Conservation (phyloP, 1,140 invertebrate genomes). For the Thaumetopoea pityocampa region DNA sequence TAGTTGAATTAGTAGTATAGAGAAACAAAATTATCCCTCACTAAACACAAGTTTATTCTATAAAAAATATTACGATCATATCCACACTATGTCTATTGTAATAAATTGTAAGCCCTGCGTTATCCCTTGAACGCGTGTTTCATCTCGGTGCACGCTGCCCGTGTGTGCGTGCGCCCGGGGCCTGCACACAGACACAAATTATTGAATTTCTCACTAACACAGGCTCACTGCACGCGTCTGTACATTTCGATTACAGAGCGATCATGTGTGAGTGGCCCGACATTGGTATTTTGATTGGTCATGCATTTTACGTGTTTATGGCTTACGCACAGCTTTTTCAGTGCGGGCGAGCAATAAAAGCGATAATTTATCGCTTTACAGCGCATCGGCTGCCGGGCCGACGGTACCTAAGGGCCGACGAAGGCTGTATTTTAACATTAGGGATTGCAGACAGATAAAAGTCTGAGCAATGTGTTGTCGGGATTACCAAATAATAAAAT, state of each 20-base stretch:
- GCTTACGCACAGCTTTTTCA: conserved; percentile 39
- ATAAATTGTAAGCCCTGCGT: conserved; percentile 67
- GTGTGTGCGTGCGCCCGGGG: conserved; percentile 40
- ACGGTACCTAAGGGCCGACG: conserved; percentile 12
- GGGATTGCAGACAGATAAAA: conserved; percentile 12
- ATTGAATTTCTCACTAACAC: conserved; percentile 42
- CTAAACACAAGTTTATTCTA: too few species aligned
- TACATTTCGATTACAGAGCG: conserved; percentile 20
- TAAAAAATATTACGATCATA: conserved; percentile 18
- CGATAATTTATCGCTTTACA: conserved; percentile 53
- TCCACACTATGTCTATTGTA: conserved; percentile 40
- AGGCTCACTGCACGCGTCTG: conserved; percentile 12
- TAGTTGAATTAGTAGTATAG: too few species aligned
- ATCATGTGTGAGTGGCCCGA: conserved; percentile 51
- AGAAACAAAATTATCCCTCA: too few species aligned
- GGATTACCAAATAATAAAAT: too few species aligned
- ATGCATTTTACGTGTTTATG: conserved; percentile 75
- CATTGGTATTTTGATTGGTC: conserved; percentile 76
- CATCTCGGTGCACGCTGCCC: conserved; percentile 47
- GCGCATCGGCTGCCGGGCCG: too few species aligned
- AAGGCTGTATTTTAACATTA: conserved; percentile 18
- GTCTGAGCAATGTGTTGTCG: conserved; percentile 2
- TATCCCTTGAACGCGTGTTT: conserved; percentile 70
- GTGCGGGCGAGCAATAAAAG: conserved; percentile 60
- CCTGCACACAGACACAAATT: conserved; percentile 31